Conservation (phyloP, 2,113 vertebrate genomes). For the Pagrus major region DNA sequence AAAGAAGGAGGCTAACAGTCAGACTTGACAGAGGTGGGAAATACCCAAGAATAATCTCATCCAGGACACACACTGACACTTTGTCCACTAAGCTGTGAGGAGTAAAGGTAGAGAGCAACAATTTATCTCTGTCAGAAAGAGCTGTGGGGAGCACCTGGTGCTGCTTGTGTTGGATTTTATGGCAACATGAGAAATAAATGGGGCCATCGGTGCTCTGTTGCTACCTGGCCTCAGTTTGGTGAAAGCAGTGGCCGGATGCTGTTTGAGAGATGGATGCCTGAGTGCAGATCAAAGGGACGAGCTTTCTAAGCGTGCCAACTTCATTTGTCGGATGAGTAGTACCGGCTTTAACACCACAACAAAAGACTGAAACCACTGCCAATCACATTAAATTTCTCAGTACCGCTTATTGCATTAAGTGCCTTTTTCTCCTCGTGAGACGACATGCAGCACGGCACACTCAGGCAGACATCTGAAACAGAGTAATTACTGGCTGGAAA, state of each 20-base stretch:
- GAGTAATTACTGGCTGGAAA: constrained; percentile 20
- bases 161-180: constrained; percentile 24
- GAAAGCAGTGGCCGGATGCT: not conserved
- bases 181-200: constrained; percentile 59
- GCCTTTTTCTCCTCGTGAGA: not conserved
- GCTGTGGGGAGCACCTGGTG: constrained; percentile 43
- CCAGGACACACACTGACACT: constrained; percentile 37
- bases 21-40: constrained; percentile 26
- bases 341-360: constrained; percentile 6
- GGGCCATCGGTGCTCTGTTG: constrained; percentile 9
- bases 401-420: constrained; percentile 17
- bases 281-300: constrained; percentile 39
- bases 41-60: constrained; percentile 56
- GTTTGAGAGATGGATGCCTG: constrained; percentile 22
- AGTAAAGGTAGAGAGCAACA: constrained; percentile 27
- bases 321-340: constrained; percentile 25
- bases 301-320: constrained; percentile 25
- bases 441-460: not conserved
- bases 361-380: not conserved
- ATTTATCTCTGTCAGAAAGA: constrained; percentile 70
- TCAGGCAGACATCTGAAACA: constrained; percentile 1
- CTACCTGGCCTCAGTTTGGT: constrained; percentile 29
- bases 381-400: constrained; percentile 42
- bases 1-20: not conserved
- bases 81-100: constrained; percentile 20